phyloP scores from a whole-genome alignment of 2,888 invertebrate genomes.

The Dromius quadrimaculatus region DNA sequence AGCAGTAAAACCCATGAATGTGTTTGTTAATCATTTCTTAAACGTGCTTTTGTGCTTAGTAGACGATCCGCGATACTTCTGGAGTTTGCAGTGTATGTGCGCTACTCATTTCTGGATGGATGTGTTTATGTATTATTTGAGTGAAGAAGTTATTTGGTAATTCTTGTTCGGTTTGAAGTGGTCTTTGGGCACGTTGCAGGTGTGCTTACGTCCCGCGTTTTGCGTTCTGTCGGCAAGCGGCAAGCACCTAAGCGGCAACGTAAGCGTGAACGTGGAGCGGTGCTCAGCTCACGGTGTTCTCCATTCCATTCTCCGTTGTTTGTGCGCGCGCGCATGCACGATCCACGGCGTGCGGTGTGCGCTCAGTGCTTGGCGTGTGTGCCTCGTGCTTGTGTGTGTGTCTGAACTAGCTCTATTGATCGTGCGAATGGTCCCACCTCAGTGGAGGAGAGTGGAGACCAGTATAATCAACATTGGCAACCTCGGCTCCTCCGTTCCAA shows the following conservation, averaged over 20 bases:
- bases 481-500: conserved; percentile 34
- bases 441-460: conserved; percentile 32
- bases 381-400: conserved; percentile 7
- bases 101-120: not conserved
- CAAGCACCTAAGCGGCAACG: not conserved
- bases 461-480: conserved; percentile 37
- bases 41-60: no score
- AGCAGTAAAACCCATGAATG: no score
- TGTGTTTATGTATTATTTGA: no score
- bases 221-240: not conserved
- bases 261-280: not conserved
- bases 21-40: no score
- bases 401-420: conserved; percentile 37
- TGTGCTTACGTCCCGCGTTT: not conserved
- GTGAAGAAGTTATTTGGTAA: not conserved
- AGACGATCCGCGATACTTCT: no score
- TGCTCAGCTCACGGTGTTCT: not conserved
- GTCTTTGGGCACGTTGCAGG: conserved; percentile 8
- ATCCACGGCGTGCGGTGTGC: conserved; percentile 11
- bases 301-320: conserved; percentile 17
- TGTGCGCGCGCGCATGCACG: conserved; percentile 30
- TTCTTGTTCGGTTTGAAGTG: not conserved
- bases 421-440: conserved; percentile 36
- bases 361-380: conserved; percentile 30
- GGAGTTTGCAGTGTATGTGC: no score